Evolutionary conservation across 2,888 invertebrate species (phyloP), one percentile per base, ranked within the genome.

Genomic region (Scrobipalpa costella): DNA sequence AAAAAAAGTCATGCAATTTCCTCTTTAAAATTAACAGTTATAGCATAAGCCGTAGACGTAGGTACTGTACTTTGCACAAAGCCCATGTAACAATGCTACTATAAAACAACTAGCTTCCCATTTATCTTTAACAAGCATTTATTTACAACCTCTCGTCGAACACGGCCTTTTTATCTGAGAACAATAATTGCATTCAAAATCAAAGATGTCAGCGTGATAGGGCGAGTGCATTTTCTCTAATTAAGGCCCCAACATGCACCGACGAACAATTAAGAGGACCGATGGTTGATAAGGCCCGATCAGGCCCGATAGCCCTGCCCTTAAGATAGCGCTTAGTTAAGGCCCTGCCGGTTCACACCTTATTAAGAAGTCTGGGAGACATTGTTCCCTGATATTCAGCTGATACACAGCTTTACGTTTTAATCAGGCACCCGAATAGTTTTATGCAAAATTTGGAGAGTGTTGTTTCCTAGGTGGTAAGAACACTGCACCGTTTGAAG

Each of bases 141-240:
- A 38, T 38, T 57, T 57, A 57, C 17, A 38, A 40, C 34, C 33
- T 58, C 47, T 38, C 52, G 68, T 67, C 64, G 70, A 79, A 83
- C 75, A 70, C 74, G 73, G 70, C 79, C 78, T 76, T 74, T 85
- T 86, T 88, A 88, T 89, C 86, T 74, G 78, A 79, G 84, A 82
- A 88, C 88, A 88, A 90, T 88, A 90, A 90, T 86, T 89, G 89
- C 88, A 89, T 90, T 88, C 84, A 88, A 89, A 89, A 89, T 89
- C 90, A 86, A 86, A 89, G 90, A 90, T 89, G 81, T 78, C 75
- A 75, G 76, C 68, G 75, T 74, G 89, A 90, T 89, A 90, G 76
- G 74, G 76, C 73, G 74, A 71, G 83, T 77, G 84, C 84, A 89
- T 89, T 87, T 88, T 88, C 88, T 85, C 88, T 91, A 90, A 91